Conservation (phyloP, 2,888 invertebrate genomes). For the Stictocephala bisonia region DNA sequence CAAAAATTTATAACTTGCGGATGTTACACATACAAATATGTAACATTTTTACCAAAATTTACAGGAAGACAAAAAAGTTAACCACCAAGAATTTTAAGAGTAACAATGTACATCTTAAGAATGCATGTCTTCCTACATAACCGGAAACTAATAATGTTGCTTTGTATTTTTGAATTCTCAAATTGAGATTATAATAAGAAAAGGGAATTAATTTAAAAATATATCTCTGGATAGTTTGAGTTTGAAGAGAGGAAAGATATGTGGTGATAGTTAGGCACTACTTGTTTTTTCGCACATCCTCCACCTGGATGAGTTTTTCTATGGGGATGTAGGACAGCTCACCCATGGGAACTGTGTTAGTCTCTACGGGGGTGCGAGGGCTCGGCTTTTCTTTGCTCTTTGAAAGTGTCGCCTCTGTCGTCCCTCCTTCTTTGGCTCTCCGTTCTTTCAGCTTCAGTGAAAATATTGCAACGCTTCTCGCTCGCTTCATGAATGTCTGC, state of each 20-base stretch:
- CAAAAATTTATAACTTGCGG: no score
- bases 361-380: constrained; percentile 41
- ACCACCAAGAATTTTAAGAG: no score
- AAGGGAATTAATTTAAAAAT: constrained; percentile 2
- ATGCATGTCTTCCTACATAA: no score
- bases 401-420: constrained; percentile 14
- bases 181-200: no score
- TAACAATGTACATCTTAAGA: no score
- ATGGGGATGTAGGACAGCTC: constrained; percentile 87
- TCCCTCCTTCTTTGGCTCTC: constrained; percentile 81
- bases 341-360: constrained; percentile 60
- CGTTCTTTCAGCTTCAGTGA: constrained; percentile 82
- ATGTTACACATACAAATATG: constrained; percentile 4
- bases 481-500: constrained; percentile 84
- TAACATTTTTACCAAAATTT: background rate
- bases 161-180: no score
- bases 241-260: constrained; percentile 7
- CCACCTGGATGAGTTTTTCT: constrained; percentile 74
- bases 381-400: constrained; percentile 56
- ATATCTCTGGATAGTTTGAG: background rate
- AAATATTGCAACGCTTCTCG: constrained; percentile 87
- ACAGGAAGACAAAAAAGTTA: no score
- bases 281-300: constrained; percentile 63
- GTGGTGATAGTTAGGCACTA: constrained; percentile 24
- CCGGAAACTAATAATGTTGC: no score